Evolutionary conservation across 2,888 invertebrate species (phyloP).

Genomic region (Philaethria dido): DNA sequence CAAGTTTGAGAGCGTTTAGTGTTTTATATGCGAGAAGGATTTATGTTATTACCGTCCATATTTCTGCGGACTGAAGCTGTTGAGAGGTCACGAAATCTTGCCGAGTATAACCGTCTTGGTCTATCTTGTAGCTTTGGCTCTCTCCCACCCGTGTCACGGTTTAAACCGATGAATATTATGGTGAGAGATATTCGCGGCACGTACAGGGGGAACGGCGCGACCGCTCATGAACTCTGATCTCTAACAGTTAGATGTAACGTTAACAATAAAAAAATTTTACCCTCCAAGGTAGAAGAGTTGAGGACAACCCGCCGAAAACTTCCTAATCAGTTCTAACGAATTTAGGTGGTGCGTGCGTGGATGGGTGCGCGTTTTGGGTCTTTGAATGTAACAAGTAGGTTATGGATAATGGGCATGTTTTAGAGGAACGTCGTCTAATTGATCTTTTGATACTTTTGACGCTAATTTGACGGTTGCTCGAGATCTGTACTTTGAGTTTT

Average conservation of each 20-base stretch:
- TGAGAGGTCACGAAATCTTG: slow-evolving; percentile 83
- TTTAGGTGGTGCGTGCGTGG: slow-evolving; percentile 75
- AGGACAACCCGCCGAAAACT: slow-evolving; percentile 76
- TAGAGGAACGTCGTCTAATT: slow-evolving; percentile 19
- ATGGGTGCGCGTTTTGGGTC: slow-evolving; percentile 33
- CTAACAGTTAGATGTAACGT: slow-evolving; percentile 72
- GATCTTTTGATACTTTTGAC: slow-evolving; percentile 50
- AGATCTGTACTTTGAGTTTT: slow-evolving; percentile 35
- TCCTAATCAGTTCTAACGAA: slow-evolving; percentile 81
- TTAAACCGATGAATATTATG: slow-evolving; percentile 82
- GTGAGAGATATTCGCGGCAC: slow-evolving; percentile 75
- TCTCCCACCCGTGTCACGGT: slow-evolving; percentile 63
- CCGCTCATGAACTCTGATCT: slow-evolving; percentile 81
- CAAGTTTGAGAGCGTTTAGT: slow-evolving; percentile 81
- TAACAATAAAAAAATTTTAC: slow-evolving; percentile 75
- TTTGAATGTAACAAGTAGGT: slow-evolving; percentile 8
- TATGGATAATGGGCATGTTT: slow-evolving; percentile 2
- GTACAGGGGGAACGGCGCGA: slow-evolving; percentile 69
- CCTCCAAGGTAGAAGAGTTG: slow-evolving; percentile 77
- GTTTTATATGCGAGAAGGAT: slow-evolving; percentile 84
- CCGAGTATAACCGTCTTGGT: slow-evolving; percentile 61
- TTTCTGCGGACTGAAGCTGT: slow-evolving; percentile 80
- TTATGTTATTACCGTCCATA: slow-evolving; percentile 84
- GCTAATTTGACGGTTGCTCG: slow-evolving; percentile 50
- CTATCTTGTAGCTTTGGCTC: slow-evolving; percentile 58